phyloP scores from a whole-genome alignment of 2,113 vertebrate species.

The Ardeotis arabs region DNA sequence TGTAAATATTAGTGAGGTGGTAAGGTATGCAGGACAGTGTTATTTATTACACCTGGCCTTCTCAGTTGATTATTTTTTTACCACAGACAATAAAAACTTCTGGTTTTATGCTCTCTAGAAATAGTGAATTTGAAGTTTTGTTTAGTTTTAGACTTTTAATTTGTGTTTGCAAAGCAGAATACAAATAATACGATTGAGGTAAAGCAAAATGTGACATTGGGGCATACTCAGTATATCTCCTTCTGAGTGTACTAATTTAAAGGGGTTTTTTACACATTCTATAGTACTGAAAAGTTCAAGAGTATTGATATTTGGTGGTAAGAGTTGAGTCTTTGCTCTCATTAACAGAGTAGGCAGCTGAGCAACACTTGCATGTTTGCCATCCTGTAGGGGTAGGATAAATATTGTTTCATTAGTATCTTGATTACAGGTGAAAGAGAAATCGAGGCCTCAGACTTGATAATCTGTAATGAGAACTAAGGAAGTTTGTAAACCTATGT shows the following conservation, averaged over 20 bases:
- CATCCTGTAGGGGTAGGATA: background rate
- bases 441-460: background rate
- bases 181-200: background rate
- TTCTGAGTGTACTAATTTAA: background rate
- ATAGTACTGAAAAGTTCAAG: background rate
- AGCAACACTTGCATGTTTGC: background rate
- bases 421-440: background rate
- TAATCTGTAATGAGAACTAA: constrained; percentile 30
- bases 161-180: constrained; percentile 18
- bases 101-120: background rate
- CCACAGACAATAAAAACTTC: background rate
- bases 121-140: background rate
- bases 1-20: constrained; percentile 15
- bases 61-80: background rate
- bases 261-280: background rate
- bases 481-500: constrained; percentile 53
- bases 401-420: background rate
- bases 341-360: background rate
- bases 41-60: constrained; percentile 14
- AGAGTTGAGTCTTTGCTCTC: background rate
- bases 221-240: background rate
- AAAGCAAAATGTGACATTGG: background rate
- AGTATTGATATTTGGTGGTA: background rate
- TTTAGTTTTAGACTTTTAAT: background rate
- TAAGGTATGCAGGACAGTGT: background rate